Base-by-base conservation (phyloP, 2,888 invertebrate species). In the Cancer borealis region DNA sequence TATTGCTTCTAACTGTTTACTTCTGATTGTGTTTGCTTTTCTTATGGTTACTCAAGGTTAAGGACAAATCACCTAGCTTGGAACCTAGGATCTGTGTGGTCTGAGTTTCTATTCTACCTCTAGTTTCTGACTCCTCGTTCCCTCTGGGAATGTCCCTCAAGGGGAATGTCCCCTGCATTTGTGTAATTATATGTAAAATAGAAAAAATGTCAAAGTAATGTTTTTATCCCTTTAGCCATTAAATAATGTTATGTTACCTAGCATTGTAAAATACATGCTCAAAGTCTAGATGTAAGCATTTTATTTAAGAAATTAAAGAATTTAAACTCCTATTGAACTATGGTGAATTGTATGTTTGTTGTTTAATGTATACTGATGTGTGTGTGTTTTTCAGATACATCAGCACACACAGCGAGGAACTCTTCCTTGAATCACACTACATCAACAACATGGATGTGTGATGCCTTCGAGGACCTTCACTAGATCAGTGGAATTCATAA, bases 341-440 rank as follows among this genome's bases (percentile, higher is more conserved):
- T 6, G 0, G 21, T 14, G n/a, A 26, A 60, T 88, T 6, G 21
- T 92, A 39, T 17, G 2, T 39, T 39, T 54, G 17, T 30, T 30
- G 10, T 30, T 84, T 60, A 45, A 39, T 45, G 54, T 66, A 6
- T 30, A 92, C 12, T 66, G 0, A 21, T 91, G 66, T 47, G 26
- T 47, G 26, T 46, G 91, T 84, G 26, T 39, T 17, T 92, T 88
- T 10, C 93, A 93, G 93, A 87, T 93, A 93, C 66, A 60, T 93
- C 39, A 93, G 91, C 60, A 93, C 60, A 26, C 91, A 93, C 54
- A 91, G 93, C 66, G 93, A 93, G n/a, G 93, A 91, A 30, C 91
- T 93, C 45, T 93, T 93, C 39, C 46, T 91, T 21, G 93, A 93
- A 14, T 91, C 93, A 8, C 93, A 93, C 26, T 93, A 93, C 30